Percentiles rank a stretch among this genome's conserved stretches.
Conservation (phyloP, 2,888 invertebrate species). For the Diaphora mendica region DNA sequence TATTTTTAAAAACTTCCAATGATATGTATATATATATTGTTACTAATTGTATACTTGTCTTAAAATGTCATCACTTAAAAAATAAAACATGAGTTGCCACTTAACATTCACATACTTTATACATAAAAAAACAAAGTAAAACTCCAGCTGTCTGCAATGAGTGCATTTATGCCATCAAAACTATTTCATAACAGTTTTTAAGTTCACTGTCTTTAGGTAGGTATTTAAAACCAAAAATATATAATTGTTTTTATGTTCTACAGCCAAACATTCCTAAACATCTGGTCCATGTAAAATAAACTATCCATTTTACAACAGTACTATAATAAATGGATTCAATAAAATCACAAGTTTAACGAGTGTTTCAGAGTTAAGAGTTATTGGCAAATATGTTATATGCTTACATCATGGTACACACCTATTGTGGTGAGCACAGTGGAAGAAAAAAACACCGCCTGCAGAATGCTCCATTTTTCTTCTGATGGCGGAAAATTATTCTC, state of each 20-base stretch:
- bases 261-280: conserved; percentile 13
- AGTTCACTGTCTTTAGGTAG: not conserved
- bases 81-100: no score
- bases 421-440: conserved; percentile 96
- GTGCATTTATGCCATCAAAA: not conserved
- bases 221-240: not conserved
- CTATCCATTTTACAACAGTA: conserved; percentile 20
- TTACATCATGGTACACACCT: conserved; percentile 88
- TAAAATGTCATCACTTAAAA: no score
- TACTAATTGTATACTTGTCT: no score
- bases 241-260: not conserved
- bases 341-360: conserved; percentile 7
- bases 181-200: not conserved
- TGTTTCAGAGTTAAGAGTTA: conserved; percentile 6
- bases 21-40: no score
- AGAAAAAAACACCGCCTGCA: conserved; percentile 95
- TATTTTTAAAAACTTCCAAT: no score
- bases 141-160: no score
- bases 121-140: no score
- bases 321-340: conserved; percentile 19
- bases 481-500: conserved; percentile 84
- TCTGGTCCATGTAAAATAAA: conserved; percentile 9
- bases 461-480: conserved; percentile 91
- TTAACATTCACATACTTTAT: no score
- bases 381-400: conserved; percentile 62